These are phyloP conservation scores for Pithys albifrons DNA, from an alignment of 2,113 vertebrate species.

Conservation along the genomic window DNA sequence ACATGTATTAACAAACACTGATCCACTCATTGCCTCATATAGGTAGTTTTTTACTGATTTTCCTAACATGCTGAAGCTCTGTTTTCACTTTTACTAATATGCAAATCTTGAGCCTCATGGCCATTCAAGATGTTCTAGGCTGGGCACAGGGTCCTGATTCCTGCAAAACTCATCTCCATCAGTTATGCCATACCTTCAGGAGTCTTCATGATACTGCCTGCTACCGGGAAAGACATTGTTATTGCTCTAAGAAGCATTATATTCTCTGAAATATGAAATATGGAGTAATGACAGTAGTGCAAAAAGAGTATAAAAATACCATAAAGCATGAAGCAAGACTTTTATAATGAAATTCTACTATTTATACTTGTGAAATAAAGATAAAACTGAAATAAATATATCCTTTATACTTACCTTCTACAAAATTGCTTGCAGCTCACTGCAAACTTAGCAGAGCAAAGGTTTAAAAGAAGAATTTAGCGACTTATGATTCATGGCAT, in stretches of 20 bases:
- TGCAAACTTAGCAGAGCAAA: neutral
- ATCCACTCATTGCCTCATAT: neutral
- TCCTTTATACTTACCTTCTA: neutral
- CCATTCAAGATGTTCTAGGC: neutral
- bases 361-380: neutral
- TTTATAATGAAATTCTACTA: neutral
- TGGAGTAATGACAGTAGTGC: neutral
- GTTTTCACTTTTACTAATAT: neutral
- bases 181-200: neutral
- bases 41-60: neutral
- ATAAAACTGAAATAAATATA: neutral
- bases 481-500: neutral
- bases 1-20: neutral
- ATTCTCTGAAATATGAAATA: neutral
- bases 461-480: neutral
- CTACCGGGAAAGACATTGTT: neutral
- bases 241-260: neutral
- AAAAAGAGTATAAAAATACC: neutral
- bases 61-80: neutral
- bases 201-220: neutral
- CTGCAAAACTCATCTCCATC: neutral
- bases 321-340: neutral
- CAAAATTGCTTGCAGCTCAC: neutral
- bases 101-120: neutral
- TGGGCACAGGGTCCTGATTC: neutral